These are phyloP conservation scores for Chrysolina haemoptera DNA, from an alignment of 2,888 invertebrate species.

Conservation along the genomic window DNA sequence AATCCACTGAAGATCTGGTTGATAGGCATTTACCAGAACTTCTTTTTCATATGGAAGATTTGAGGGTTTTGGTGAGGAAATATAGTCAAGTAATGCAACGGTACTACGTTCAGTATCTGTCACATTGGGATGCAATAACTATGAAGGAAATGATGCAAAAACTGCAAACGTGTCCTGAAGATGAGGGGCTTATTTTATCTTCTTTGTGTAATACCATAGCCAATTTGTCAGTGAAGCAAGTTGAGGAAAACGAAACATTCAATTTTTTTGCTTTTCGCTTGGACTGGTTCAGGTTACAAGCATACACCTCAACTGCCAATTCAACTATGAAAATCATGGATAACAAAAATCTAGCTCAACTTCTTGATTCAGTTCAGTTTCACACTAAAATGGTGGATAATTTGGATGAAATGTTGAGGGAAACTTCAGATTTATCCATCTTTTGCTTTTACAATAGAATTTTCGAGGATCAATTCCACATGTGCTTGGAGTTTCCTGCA, in stretches of 20 bases:
- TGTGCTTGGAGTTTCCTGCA: slow-evolving; percentile 98
- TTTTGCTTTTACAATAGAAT: slow-evolving; percentile 98
- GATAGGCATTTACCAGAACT: slow-evolving; percentile 97
- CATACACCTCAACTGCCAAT: slow-evolving; percentile 90
- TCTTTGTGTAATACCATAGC: slow-evolving; percentile 93
- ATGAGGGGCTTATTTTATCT: slow-evolving; percentile 94
- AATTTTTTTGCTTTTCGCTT: slow-evolving; percentile 93
- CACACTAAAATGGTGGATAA: slow-evolving; percentile 99
- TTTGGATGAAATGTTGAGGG: slow-evolving; percentile 95
- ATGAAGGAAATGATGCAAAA: slow-evolving; percentile 89
- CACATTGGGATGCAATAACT: slow-evolving; percentile 95
- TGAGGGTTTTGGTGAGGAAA: slow-evolving; percentile 93
- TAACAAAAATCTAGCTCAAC: slow-evolving; percentile 88
- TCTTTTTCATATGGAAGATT: slow-evolving; percentile 97
- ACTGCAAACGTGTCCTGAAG: slow-evolving; percentile 89
- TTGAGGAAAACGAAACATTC: slow-evolving; percentile 95
- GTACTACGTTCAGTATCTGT: slow-evolving; percentile 97
- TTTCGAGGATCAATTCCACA: slow-evolving; percentile 98
- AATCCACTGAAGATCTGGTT: slow-evolving; percentile 92
- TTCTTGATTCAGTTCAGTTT: slow-evolving; percentile 96
- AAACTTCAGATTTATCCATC: slow-evolving; percentile 97
- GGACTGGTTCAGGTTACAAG: slow-evolving; percentile 98
- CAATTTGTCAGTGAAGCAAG: slow-evolving; percentile 91
- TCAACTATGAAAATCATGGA: slow-evolving; percentile 85
- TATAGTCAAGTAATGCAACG: slow-evolving; percentile 86